Conservation (phyloP, 2,797 vertebrate species). For the Tamandua tetradactyla region DNA sequence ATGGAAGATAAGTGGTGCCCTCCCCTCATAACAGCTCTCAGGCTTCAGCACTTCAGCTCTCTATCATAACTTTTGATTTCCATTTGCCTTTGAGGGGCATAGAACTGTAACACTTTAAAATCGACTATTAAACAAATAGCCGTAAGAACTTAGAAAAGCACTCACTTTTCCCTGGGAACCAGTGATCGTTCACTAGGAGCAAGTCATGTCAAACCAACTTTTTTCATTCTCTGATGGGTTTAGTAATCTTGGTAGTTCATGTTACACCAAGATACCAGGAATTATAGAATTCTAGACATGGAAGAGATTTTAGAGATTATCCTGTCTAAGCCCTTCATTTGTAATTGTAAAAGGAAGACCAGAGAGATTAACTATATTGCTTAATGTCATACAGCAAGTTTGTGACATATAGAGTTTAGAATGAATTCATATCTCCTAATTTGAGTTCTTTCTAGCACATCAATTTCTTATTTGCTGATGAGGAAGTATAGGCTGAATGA, state of each 20-base stretch:
- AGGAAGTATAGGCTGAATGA: not conserved
- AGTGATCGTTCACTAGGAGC: not conserved
- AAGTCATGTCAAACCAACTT: not conserved
- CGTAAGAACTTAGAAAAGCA: not conserved
- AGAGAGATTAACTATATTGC: not conserved
- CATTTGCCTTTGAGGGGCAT: not conserved
- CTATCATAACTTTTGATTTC: not conserved
- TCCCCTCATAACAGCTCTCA: not conserved
- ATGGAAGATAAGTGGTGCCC: not conserved
- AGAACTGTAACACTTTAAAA: not conserved
- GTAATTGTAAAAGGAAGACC: not conserved
- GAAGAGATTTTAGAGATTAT: not conserved
- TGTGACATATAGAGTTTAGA: not conserved
- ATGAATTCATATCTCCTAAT: not conserved
- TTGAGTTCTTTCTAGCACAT: not conserved
- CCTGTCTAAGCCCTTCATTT: not conserved
- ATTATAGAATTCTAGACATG: not conserved
- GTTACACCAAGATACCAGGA: not conserved
- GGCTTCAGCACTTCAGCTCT: not conserved
- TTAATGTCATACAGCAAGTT: not conserved
- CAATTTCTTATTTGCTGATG: constrained; percentile 8
- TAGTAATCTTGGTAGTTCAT: not conserved
- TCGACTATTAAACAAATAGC: not conserved
- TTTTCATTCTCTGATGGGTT: not conserved
- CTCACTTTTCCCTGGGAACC: not conserved